A percentile compares a stretch with the other conserved stretches of the same genome.
These are phyloP conservation scores for Etheostoma nigrum DNA, from an alignment of 2,797 vertebrate genomes.

Conservation along the genomic window DNA sequence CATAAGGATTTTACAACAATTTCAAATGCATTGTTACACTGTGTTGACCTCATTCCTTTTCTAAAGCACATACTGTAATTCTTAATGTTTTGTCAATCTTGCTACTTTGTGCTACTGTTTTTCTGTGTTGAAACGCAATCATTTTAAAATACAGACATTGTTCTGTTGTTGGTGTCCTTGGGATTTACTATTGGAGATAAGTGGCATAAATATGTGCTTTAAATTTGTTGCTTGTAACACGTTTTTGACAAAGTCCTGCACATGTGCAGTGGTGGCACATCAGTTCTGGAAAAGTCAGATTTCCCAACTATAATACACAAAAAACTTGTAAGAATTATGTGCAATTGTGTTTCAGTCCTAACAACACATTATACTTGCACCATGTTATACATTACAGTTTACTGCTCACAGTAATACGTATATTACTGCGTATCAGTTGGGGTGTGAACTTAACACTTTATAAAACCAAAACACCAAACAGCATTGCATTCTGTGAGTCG, in stretches of 20 bases:
- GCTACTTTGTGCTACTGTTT: conserved; percentile 66
- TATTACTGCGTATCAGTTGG: conserved; percentile 56
- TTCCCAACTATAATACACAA: conserved; percentile 46
- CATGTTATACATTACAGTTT: conserved; percentile 65
- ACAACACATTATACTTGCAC: conserved; percentile 69
- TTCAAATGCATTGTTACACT: conserved; percentile 51
- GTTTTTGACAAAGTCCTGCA: conserved; percentile 43
- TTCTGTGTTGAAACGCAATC: conserved; percentile 25
- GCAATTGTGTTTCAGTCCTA: conserved; percentile 73
- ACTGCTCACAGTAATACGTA: conserved; percentile 63
- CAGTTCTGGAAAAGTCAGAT: conserved; percentile 48
- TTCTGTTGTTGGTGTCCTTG: conserved; percentile 19
- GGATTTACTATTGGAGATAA: conserved; percentile 29
- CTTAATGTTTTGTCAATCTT: conserved; percentile 43
- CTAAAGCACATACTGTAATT: conserved; percentile 16
- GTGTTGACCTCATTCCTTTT: conserved; percentile 40
- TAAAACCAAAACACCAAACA: conserved; percentile 68
- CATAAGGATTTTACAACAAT: conserved; percentile 48
- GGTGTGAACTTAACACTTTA: conserved; percentile 58
- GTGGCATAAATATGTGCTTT: conserved; percentile 50
- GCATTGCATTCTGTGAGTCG: conserved; percentile 55
- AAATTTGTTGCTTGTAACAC: conserved; percentile 30
- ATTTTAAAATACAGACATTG: conserved; percentile 22
- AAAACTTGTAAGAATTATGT: conserved; percentile 45
- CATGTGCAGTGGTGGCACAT: conserved; percentile 38